Evolutionary conservation across 2,797 vertebrate genomes (phyloP), one percentile per base, ranked within the genome.

Genomic region (Fistularia tabacaria): DNA sequence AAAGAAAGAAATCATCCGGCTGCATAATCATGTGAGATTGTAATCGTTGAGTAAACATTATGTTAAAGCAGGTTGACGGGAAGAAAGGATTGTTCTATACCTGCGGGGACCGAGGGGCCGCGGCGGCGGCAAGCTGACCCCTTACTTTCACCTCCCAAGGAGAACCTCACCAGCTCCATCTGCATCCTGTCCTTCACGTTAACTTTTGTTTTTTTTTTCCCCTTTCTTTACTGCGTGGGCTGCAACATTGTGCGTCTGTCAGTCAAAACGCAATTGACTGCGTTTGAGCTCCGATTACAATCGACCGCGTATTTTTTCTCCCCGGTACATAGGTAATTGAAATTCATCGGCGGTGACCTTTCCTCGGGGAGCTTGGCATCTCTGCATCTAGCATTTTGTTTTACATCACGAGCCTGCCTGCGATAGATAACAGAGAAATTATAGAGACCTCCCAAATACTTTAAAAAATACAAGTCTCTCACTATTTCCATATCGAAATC

Each of bases 301-400:
- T 67, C 47, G 36, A 42, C 68, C 54, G 43, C 36, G 60, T 63
- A 42, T 57, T 70, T 57, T 54, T 54, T 3, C 40, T 25, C 39
- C 10, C 49, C 54, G 49, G 37, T 6, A 13, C 14, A 13, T 13
- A 0, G 62, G 70, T 68, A 14, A 80, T 43, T 79, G 48, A 64
- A 72, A 77, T 78, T 52, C 54, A 74, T 69, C 69, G 55, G 52
- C 10, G 1, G 7, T 62, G 74, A 75, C 72, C 69, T 83, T 81
- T 78, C 52, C 65, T 51, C 11, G n/a, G 10, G 53, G 49, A 44
- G 44, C 6, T 7, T 8, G 13, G 45, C 42, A 44, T 13, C 14
- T 36, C 57, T 13, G 40, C 36, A 61, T 48, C 14, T 9, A 15
- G 12, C n/a, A 10, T 64, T 67, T 55, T 49, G 54, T 74, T 73